A percentile compares a stretch with the other conserved stretches of the same genome.
phyloP scores from a whole-genome alignment of 2,888 invertebrate genomes.

The Adelognathus sp. region DNA sequence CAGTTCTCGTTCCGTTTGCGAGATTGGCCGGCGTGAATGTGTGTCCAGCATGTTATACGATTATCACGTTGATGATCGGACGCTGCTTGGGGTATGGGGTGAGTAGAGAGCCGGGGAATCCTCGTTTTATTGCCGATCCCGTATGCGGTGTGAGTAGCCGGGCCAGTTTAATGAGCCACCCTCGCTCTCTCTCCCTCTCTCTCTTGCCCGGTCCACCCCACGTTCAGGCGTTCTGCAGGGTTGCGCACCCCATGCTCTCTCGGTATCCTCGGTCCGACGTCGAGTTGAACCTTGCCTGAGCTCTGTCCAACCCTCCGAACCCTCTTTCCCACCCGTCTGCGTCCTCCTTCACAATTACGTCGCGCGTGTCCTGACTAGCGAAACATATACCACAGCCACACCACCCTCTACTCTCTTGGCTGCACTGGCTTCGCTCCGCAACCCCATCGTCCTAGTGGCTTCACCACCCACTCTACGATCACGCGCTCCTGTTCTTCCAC shows the following conservation, averaged over 20 bases:
- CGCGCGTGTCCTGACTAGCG: conserved; percentile 79
- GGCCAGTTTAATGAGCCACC: conserved; percentile 71
- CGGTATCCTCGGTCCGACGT: conserved; percentile 49
- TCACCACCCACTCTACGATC: conserved; percentile 51
- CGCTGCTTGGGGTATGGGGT: conserved; percentile 67
- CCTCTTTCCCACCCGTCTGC: conserved; percentile 21
- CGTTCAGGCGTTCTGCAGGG: conserved; percentile 21
- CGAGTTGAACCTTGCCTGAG: conserved; percentile 58
- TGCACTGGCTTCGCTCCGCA: conserved; percentile 36
- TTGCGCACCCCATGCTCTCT: conserved; percentile 36
- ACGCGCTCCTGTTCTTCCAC: conserved; percentile 23
- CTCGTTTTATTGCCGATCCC: conserved; percentile 74
- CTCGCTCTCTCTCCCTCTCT: conserved; percentile 23
- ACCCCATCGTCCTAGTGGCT: conserved; percentile 39
- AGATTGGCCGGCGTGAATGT: conserved; percentile 37
- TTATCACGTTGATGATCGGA: conserved; percentile 75
- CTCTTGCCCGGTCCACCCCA: conserved; percentile 38
- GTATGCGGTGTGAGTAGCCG: conserved; percentile 75
- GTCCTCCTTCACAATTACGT: conserved; percentile 79
- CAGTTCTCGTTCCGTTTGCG: neutral
- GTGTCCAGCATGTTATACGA: conserved; percentile 61
- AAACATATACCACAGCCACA: conserved; percentile 75
- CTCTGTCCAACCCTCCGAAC: conserved; percentile 49
- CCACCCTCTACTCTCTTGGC: conserved; percentile 57
- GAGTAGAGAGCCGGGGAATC: conserved; percentile 39